Conservation (phyloP, 2,888 invertebrate genomes). For the Amphipyra tragopoginis region DNA sequence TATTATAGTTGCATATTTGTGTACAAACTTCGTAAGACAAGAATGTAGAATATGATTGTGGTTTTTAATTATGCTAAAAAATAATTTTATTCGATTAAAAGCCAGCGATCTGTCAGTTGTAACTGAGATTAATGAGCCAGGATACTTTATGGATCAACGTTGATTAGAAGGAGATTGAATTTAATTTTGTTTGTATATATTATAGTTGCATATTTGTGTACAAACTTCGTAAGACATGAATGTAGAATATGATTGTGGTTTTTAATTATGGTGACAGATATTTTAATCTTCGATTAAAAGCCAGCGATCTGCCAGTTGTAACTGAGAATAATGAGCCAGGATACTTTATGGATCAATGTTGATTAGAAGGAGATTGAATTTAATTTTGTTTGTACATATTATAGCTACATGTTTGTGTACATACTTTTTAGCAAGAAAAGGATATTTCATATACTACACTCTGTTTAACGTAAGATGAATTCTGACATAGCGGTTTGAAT, state of each 20-base stretch:
- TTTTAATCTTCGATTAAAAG: conserved; percentile 87
- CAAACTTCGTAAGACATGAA: too few relatives aligned
- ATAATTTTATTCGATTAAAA: conserved; percentile 87
- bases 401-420: too few relatives aligned
- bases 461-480: too few relatives aligned
- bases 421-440: too few relatives aligned
- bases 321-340: conserved; percentile 76
- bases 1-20: background rate
- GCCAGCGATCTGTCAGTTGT: conserved; percentile 75
- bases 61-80: too few relatives aligned
- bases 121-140: conserved; percentile 76
- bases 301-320: conserved; percentile 75
- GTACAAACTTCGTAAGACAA: too few relatives aligned
- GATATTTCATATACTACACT: too few relatives aligned
- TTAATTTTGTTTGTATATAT: conserved; percentile 30
- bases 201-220: too few relatives aligned
- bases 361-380: conserved; percentile 53
- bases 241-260: too few relatives aligned
- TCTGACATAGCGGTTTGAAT: too few relatives aligned
- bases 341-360: conserved; percentile 57
- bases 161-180: conserved; percentile 53
- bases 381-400: conserved; percentile 22
- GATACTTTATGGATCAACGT: conserved; percentile 56
- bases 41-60: too few relatives aligned
- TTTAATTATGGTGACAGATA: conserved; percentile 84